These are phyloP conservation scores for Idaea dimidiata DNA, from an alignment of 2,888 invertebrate species.

Conservation along the genomic window DNA sequence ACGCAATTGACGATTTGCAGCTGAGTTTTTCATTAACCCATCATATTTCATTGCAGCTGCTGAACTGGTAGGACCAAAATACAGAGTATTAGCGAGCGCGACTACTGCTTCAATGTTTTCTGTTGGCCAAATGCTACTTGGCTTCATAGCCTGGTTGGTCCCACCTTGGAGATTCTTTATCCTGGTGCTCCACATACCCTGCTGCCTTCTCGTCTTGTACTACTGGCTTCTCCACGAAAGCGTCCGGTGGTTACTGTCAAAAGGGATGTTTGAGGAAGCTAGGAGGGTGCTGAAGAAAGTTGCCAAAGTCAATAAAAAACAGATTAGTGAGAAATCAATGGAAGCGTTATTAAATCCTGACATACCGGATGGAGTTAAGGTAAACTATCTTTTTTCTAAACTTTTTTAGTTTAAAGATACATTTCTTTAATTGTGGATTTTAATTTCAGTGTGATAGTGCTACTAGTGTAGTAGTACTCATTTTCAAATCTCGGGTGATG, in stretches of 20 bases:
- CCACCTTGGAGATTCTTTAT: constrained; percentile 86
- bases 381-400: neutral
- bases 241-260: constrained; percentile 87
- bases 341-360: constrained; percentile 64
- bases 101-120: constrained; percentile 86
- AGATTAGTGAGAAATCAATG: constrained; percentile 78
- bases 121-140: constrained; percentile 85
- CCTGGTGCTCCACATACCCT: constrained; percentile 84
- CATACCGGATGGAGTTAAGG: constrained; percentile 16
- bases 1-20: no score
- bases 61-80: constrained; percentile 88
- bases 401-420: neutral
- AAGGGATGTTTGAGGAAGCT: constrained; percentile 82
- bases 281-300: constrained; percentile 81
- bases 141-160: constrained; percentile 83
- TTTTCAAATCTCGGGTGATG: constrained; percentile 71
- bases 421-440: neutral
- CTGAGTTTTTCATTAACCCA: neutral
- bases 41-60: constrained; percentile 73
- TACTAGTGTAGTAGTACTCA: constrained; percentile 31
- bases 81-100: constrained; percentile 85
- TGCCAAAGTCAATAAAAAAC: constrained; percentile 81
- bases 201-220: constrained; percentile 83
- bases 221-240: constrained; percentile 85
- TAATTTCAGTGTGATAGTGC: neutral